Conservation (phyloP, 2,888 invertebrate genomes). For the Caenorhabditis plicata region DNA sequence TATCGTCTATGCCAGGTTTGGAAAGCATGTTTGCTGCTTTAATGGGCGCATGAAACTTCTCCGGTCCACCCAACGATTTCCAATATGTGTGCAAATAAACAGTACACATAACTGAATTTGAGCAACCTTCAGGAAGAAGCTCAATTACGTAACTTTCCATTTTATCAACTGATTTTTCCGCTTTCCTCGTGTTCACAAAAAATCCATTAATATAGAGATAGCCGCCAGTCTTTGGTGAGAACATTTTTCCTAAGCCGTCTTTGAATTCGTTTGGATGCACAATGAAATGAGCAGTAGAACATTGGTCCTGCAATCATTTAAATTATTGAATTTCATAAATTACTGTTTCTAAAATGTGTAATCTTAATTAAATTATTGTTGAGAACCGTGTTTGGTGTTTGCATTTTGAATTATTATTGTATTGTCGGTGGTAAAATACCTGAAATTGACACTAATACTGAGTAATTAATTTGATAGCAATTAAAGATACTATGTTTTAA, state of each 20-base stretch:
- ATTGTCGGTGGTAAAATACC: no score
- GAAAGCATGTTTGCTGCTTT: background rate
- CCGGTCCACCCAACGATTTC: background rate
- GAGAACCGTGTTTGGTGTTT: no score
- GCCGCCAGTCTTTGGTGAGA: slow-evolving; percentile 11
- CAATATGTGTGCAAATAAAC: slow-evolving; percentile 3
- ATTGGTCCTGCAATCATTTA: no score
- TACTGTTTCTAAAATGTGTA: no score
- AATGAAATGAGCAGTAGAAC: slow-evolving; percentile 18
- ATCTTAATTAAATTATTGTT: no score
- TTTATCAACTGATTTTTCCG: slow-evolving; percentile 11
- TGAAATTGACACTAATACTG: no score
- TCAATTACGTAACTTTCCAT: slow-evolving; percentile 18
- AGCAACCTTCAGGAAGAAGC: slow-evolving; percentile 25
- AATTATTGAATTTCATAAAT: no score
- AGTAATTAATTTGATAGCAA: no score
- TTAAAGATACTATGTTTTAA: no score
- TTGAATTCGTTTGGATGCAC: slow-evolving; percentile 15
- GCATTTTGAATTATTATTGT: no score
- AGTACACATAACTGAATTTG: slow-evolving; percentile 8
- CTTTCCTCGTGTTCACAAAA: slow-evolving; percentile 25
- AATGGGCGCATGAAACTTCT: slow-evolving; percentile 4
- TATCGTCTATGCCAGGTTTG: background rate
- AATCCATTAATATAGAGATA: slow-evolving; percentile 25
- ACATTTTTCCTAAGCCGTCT: slow-evolving; percentile 13